Conservation (phyloP, 2,797 vertebrate genomes). For the Microtus agrestis region DNA sequence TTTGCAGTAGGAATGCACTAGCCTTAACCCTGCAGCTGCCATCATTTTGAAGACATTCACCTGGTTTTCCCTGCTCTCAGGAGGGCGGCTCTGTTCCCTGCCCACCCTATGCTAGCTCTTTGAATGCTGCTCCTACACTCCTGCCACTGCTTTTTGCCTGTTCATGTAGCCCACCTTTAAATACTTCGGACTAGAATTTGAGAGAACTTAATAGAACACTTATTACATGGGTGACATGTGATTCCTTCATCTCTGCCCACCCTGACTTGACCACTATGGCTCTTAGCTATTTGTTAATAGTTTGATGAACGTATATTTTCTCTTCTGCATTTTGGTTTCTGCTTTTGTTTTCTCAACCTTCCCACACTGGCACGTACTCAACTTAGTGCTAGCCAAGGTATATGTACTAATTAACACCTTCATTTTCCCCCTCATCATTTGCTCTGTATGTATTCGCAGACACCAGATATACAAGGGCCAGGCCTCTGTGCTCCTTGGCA, state of each 20-base stretch:
- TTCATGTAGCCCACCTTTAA: background rate
- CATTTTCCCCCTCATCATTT: background rate
- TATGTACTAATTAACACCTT: background rate
- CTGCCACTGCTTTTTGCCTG: background rate
- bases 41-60: background rate
- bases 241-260: background rate
- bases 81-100: background rate
- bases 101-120: accelerated
- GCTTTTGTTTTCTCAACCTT: background rate
- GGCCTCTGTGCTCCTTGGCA: background rate
- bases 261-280: background rate
- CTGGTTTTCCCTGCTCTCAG: background rate
- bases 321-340: background rate
- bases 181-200: background rate
- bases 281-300: background rate
- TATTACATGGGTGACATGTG: background rate
- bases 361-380: background rate
- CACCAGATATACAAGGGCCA: background rate
- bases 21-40: background rate
- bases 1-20: background rate
- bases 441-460: background rate
- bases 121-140: background rate
- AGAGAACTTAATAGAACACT: background rate
- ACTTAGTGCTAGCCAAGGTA: background rate
- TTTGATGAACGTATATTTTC: background rate